Percentiles rank a stretch among this genome's conserved stretches.
Evolutionary conservation across 2,797 vertebrate species (phyloP).

Genomic region (Coregonus ussuriensis): DNA sequence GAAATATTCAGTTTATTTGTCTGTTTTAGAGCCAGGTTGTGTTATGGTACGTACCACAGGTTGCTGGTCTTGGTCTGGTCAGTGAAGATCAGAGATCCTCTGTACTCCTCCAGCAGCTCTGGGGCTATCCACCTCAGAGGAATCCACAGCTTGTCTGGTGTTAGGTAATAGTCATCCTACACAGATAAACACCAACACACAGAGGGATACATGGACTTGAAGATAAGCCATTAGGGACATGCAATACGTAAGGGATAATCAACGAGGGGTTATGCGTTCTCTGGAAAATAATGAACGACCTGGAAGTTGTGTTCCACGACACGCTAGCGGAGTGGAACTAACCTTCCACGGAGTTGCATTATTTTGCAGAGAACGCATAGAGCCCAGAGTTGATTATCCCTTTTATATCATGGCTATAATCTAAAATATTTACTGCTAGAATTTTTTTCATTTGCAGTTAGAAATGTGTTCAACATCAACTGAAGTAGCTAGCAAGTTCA

Average conservation of each 20-base stretch:
- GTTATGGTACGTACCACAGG: slow-evolving; percentile 79
- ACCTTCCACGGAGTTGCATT: no score
- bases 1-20: not conserved
- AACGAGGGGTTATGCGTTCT: no score
- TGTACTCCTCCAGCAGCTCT: slow-evolving; percentile 88
- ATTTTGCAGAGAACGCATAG: no score
- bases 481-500: no score
- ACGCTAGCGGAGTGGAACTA: no score
- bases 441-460: no score
- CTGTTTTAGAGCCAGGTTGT: not conserved
- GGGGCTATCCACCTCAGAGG: slow-evolving; percentile 93
- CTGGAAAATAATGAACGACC: no score
- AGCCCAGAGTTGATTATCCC: no score
- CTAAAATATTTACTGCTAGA: not conserved
- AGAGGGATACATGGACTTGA: not conserved
- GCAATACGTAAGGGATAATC: not conserved
- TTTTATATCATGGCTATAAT: no score
- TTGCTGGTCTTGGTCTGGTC: slow-evolving; percentile 94
- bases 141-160: slow-evolving; percentile 91
- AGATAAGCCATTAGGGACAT: not conserved
- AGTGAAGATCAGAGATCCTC: slow-evolving; percentile 86
- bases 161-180: slow-evolving; percentile 94
- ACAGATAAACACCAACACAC: slow-evolving; percentile 29
- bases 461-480: no score
- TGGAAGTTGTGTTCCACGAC: no score